These are phyloP conservation scores for Hippocampus guttulatus DNA, from an alignment of 2,113 vertebrate genomes.

Conservation along the genomic window DNA sequence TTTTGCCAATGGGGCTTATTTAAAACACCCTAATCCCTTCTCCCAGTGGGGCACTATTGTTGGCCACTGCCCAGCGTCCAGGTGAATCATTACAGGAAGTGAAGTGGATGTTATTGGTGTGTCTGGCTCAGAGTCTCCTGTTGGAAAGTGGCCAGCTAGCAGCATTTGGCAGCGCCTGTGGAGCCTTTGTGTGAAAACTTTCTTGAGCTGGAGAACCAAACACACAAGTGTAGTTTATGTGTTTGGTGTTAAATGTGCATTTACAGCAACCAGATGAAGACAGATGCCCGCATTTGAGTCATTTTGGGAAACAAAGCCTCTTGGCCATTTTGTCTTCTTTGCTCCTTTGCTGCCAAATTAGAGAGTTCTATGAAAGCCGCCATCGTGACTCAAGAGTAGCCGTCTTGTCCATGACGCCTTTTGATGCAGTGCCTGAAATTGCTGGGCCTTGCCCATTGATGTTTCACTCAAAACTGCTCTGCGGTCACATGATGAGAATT, in stretches of 20 bases:
- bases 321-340: slow-evolving; percentile 21
- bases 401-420: slow-evolving; percentile 49
- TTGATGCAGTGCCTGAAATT: slow-evolving; percentile 59
- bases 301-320: slow-evolving; percentile 47
- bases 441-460: slow-evolving; percentile 47
- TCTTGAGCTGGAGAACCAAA: slow-evolving; percentile 46
- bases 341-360: slow-evolving; percentile 55
- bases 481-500: slow-evolving; percentile 59
- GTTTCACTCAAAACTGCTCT: slow-evolving; percentile 46
- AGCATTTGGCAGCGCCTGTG: slow-evolving; percentile 54
- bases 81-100: slow-evolving; percentile 53
- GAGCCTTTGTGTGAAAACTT: slow-evolving; percentile 64
- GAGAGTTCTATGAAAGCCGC: slow-evolving; percentile 54
- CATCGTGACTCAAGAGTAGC: slow-evolving; percentile 53
- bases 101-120: slow-evolving; percentile 35
- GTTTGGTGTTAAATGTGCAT: slow-evolving; percentile 20
- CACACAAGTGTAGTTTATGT: slow-evolving; percentile 22
- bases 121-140: slow-evolving; percentile 40
- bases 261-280: slow-evolving; percentile 51
- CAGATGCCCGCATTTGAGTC: slow-evolving; percentile 28
- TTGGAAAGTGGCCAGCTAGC: slow-evolving; percentile 62
- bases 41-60: slow-evolving; percentile 45
- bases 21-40: slow-evolving; percentile 63
- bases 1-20: slow-evolving; percentile 52
- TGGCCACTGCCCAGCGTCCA: slow-evolving; percentile 51